Conservation (phyloP, 2,888 invertebrate genomes). For the Mycalesis mineus region DNA sequence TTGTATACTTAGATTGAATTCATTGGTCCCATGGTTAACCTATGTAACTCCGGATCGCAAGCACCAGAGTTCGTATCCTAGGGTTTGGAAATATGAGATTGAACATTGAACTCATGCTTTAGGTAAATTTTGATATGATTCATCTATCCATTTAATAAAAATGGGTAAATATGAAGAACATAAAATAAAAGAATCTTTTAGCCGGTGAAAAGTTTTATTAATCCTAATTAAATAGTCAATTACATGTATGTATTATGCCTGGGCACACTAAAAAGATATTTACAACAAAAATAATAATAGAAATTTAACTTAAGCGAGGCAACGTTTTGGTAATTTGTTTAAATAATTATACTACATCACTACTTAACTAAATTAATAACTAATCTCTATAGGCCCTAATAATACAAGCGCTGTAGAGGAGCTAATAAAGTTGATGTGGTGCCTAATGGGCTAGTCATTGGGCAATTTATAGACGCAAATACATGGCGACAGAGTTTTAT, state of each 20-base stretch:
- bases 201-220: conserved; percentile 68
- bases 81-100: no score
- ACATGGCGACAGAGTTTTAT: no score
- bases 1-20: no score
- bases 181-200: conserved; percentile 35
- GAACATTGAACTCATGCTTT: no score
- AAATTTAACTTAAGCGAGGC: conserved; percentile 74
- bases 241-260: conserved; percentile 66
- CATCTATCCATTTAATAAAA: no score
- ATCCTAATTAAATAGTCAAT: conserved; percentile 43
- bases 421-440: background rate
- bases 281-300: conserved; percentile 48
- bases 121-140: no score
- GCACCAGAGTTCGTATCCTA: no score
- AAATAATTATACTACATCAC: conserved; percentile 54
- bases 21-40: no score
- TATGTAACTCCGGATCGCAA: no score
- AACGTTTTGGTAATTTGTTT: conserved; percentile 73
- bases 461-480: background rate
- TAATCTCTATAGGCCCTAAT: conserved; percentile 12
- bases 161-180: background rate
- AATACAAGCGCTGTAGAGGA: conserved; percentile 4
- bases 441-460: background rate
- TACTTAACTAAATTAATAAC: conserved; percentile 34
- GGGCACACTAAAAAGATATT: conserved; percentile 65